Evolutionary conservation across 2,888 invertebrate genomes (phyloP), one percentile per base, ranked within the genome.

Genomic region (Eudemis profundana): DNA sequence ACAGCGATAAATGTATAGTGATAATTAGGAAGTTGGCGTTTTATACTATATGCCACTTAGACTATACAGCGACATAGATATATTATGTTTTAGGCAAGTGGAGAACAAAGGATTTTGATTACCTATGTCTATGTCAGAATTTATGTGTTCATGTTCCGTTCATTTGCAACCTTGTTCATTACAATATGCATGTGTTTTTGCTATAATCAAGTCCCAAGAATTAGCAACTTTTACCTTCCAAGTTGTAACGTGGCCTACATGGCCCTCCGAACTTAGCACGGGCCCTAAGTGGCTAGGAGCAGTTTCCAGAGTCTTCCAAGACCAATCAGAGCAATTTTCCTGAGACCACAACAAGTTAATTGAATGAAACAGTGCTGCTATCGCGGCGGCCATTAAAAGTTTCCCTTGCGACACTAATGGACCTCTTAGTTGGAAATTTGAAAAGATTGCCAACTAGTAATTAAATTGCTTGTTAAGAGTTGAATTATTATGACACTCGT

Each of bases 361-460:
- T 61, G 61, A 66, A 66, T 66, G 46, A 56, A 61, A 61, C 61
- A 47, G 33, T 61, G 61, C 61, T 63, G 38, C n/a, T 50, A 56
- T 40, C 44, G 54, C 33, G 47, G 40, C 29, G 61, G 50, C 63
- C 63, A 66, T 66, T 66, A 66, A 61, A 66, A 66, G 61, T 66
- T 66, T n/a, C 15, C 17, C 44, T 21, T 27, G 49, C 47, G 66
- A 40, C 54, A 61, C 63, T 63, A 63, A 63, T 63, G 53, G 53
- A 21, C 62, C 49, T 29, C 63, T 63, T 63, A 50, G 63, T 57
- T 40, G 62, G 40, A 15, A 62, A 54, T 56, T 56, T 63, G 42
- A 63, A 63, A 63, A 57, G 40, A 63, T 63, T 47, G 49, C 63
- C 21, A 42, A 63, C 21, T 57, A 42, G 56, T 40, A 63, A 63